phyloP scores from a whole-genome alignment of 2,888 invertebrate genomes.

The Drosophila hamatofila region DNA sequence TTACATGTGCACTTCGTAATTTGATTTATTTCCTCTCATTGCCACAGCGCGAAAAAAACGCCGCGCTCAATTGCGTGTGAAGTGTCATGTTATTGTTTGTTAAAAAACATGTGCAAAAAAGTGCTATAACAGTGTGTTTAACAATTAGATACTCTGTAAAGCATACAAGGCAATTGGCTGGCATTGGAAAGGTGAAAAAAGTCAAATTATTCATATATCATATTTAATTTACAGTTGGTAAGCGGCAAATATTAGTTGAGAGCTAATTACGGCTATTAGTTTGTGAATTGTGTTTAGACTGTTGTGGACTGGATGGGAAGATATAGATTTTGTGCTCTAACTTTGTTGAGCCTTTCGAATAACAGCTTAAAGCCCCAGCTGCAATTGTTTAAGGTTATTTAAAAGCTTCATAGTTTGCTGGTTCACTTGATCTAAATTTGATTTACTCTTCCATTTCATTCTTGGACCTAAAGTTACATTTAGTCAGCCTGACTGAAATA shows the following conservation, averaged over 20 bases:
- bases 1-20: constrained; percentile 73
- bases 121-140: neutral
- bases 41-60: constrained; percentile 9
- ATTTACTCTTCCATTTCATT: neutral
- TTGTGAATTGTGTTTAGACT: no score
- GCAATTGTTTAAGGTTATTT: neutral
- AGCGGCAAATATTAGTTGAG: neutral
- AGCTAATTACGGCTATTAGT: no score
- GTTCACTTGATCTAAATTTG: neutral
- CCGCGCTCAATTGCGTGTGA: constrained; percentile 55
- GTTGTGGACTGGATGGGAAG: no score
- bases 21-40: constrained; percentile 62
- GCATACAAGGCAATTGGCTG: neutral
- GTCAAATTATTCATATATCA: neutral
- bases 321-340: no score
- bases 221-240: neutral
- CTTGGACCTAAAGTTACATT: neutral
- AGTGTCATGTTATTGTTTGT: constrained; percentile 42
- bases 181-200: no score
- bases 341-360: no score
- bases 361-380: no score
- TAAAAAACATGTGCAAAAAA: neutral
- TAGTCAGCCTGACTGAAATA: neutral
- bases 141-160: constrained; percentile 14
- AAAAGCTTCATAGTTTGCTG: no score